Evolutionary conservation across 2,113 vertebrate species (phyloP).

Genomic region (Tinamus guttatus): DNA sequence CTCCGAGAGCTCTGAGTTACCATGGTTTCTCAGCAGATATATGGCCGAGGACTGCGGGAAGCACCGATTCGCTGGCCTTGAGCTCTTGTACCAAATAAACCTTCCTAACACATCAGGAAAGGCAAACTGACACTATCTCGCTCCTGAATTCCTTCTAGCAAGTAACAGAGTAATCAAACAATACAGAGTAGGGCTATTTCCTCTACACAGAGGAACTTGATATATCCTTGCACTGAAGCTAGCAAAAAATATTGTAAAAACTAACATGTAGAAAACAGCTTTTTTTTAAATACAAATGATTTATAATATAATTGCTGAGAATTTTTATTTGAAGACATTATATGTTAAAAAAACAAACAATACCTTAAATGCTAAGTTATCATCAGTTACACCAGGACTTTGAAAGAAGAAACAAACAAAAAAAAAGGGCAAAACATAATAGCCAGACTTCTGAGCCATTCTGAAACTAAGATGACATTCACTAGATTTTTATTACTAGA

Average conservation of each 20-base stretch:
- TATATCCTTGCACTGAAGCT: not conserved
- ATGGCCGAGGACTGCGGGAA: not conserved
- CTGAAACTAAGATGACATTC: not conserved
- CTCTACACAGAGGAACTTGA: not conserved
- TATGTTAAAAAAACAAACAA: not conserved
- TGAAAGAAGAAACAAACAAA: not conserved
- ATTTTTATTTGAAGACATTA: not conserved
- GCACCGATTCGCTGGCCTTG: not conserved
- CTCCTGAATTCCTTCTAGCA: not conserved
- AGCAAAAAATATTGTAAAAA: not conserved
- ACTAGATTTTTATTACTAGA: not conserved
- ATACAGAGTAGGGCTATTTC: not conserved
- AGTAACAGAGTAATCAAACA: not conserved
- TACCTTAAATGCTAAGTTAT: not conserved
- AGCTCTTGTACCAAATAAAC: not conserved
- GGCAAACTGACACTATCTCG: not conserved
- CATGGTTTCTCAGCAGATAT: not conserved
- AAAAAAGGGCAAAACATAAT: not conserved
- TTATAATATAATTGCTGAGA: not conserved
- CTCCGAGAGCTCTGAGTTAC: not conserved
- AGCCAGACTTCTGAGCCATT: not conserved
- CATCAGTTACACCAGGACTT: not conserved
- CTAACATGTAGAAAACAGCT: not conserved
- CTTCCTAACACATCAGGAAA: not conserved
- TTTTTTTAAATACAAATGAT: not conserved